phyloP scores from a whole-genome alignment of 2,888 invertebrate species.

The Agriopis marginaria region DNA sequence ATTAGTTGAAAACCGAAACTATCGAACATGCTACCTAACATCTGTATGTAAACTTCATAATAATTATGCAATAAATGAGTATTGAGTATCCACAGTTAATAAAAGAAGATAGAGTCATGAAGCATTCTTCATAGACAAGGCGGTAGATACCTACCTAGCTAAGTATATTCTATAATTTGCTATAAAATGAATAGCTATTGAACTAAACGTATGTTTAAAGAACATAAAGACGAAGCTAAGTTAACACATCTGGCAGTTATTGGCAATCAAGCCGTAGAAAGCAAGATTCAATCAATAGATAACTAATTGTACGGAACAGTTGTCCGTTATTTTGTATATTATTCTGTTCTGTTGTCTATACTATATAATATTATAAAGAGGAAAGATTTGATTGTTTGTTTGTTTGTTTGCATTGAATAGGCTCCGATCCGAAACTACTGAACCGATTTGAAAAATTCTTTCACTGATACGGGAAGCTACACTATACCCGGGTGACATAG shows the following conservation, averaged over 20 bases:
- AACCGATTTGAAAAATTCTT: too few species aligned
- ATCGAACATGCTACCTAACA: too few species aligned
- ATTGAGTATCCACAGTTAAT: not conserved
- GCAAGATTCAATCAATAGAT: conserved; percentile 19
- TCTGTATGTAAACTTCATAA: too few species aligned
- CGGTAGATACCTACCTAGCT: not conserved
- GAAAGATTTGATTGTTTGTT: too few species aligned
- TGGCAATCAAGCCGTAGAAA: conserved; percentile 11
- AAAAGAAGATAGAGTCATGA: not conserved
- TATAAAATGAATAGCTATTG: conserved; percentile 13
- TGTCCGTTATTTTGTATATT: conserved; percentile 14
- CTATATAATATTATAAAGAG: too few species aligned
- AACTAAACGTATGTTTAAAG: conserved; percentile 1
- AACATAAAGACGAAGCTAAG: not conserved
- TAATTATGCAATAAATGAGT: too few species aligned
- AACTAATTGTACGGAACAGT: conserved; percentile 10
- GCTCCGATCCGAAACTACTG: too few species aligned
- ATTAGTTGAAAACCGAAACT: too few species aligned
- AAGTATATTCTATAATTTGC: not conserved
- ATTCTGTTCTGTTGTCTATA: not conserved
- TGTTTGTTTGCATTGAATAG: too few species aligned
- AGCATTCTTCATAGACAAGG: not conserved
- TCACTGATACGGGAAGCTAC: too few species aligned
- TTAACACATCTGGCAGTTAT: not conserved
- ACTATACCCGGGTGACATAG: too few species aligned